These are phyloP conservation scores for Oscheius sp. DNA, from an alignment of 2,888 invertebrate genomes.

Conservation along the genomic window DNA sequence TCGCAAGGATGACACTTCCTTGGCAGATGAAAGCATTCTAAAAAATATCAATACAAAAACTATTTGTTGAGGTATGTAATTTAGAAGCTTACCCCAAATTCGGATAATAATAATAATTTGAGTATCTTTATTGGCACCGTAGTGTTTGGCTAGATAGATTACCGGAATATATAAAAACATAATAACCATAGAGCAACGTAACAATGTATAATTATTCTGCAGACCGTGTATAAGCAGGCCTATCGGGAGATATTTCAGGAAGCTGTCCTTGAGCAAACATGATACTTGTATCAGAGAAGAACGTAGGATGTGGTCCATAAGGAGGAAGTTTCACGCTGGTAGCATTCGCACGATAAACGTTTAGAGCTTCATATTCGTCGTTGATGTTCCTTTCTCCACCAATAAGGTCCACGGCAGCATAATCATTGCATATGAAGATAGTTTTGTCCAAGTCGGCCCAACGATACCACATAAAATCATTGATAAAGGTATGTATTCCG, in stretches of 20 bases:
- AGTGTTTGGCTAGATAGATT: constrained; percentile 8
- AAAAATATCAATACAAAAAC: not conserved
- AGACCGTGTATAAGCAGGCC: not conserved
- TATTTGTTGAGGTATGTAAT: not conserved
- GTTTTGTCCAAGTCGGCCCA: constrained; percentile 34
- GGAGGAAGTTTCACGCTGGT: constrained; percentile 8
- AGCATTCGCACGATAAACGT: not conserved
- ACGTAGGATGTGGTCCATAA: constrained; percentile 11
- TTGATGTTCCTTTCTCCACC: constrained; percentile 11
- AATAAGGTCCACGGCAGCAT: constrained; percentile 26
- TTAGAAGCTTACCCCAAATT: not conserved
- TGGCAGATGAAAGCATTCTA: not conserved
- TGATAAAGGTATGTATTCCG: constrained; percentile 45
- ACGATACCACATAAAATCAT: constrained; percentile 42
- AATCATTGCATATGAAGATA: constrained; percentile 48
- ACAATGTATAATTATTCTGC: constrained; percentile 2
- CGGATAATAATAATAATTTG: not conserved
- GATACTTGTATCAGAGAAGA: constrained; percentile 28
- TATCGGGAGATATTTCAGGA: constrained; percentile 7
- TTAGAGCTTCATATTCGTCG: constrained; percentile 27
- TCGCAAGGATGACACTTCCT: constrained; percentile 8
- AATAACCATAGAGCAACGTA: constrained; percentile 1
- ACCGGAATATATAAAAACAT: not conserved
- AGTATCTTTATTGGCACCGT: constrained; percentile 28
- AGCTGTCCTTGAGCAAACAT: constrained; percentile 18